phyloP scores from a whole-genome alignment of 2,113 vertebrate genomes.

The Gopherus flavomarginatus region DNA sequence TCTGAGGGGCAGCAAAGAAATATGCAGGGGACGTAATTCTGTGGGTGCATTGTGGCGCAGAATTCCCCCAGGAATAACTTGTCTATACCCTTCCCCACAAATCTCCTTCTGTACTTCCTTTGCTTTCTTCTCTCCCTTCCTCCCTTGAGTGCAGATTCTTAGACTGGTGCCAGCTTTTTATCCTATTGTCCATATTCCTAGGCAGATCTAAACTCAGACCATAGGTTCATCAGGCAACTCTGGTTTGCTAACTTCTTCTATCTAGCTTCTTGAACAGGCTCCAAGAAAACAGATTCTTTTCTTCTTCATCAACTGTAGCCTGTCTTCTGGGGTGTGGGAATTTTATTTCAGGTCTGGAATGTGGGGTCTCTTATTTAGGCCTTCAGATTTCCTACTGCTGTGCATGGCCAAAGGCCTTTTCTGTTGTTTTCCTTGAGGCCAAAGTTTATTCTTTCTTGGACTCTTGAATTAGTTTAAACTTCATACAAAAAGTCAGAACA shows the following conservation, averaged over 20 bases:
- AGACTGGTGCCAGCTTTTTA: neutral
- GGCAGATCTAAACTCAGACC: neutral
- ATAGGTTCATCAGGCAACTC: neutral
- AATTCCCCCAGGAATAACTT: neutral
- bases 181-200: rapidly evolving
- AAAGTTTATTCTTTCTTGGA: neutral
- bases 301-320: neutral
- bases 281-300: neutral
- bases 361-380: neutral
- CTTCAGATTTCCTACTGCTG: neutral
- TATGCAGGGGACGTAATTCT: too few relatives aligned
- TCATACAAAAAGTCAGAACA: neutral
- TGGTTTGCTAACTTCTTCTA: neutral
- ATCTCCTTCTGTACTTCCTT: rapidly evolving
- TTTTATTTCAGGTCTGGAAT: neutral
- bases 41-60: too few relatives aligned
- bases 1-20: too few relatives aligned
- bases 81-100: neutral
- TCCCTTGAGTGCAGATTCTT: neutral
- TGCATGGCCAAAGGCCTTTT: neutral
- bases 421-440: neutral
- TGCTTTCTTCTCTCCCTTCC: neutral
- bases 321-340: neutral
- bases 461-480: neutral
- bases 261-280: neutral